A percentile compares a stretch with the other conserved stretches of the same genome.
Conservation (phyloP, 53 echinoderm and acorn worm genomes). For the Hippasteria phrygiana region DNA sequence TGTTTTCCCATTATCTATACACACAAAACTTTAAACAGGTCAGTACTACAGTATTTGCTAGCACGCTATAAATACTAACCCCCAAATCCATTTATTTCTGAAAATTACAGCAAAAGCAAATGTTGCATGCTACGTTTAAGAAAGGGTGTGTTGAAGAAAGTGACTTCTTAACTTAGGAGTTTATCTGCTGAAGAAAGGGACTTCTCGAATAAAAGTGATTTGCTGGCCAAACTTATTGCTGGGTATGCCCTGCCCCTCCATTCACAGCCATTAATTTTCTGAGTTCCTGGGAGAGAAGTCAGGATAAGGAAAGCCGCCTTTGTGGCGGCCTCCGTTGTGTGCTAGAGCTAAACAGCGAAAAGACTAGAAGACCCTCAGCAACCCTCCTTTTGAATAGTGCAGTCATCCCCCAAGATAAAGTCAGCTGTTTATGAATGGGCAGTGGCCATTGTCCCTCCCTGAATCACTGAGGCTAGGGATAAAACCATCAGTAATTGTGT, state of each 20-base stretch:
- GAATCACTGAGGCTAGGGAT: constrained; percentile 11
- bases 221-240: background rate
- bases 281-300: constrained; percentile 9
- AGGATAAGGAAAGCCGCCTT: background rate
- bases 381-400: constrained; percentile 1
- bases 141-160: too few species aligned
- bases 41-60: too few species aligned
- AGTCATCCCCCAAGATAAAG: constrained; percentile 16
- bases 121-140: background rate
- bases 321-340: constrained; percentile 45
- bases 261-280: constrained; percentile 36
- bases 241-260: background rate
- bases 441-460: constrained; percentile 26
- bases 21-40: too few species aligned
- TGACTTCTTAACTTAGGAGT: too few species aligned
- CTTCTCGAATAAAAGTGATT: background rate
- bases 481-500: constrained; percentile 37
- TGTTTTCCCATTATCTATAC: too few species aligned
- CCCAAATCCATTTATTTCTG: too few species aligned
- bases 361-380: background rate
- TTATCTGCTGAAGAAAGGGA: constrained; percentile 29
- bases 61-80: too few species aligned
- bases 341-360: constrained; percentile 45
- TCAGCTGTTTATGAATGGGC: background rate
- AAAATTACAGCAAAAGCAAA: too few species aligned